Evolutionary conservation across 2,888 invertebrate species (phyloP), one percentile per base, ranked within the genome.

Genomic region (Agelastica alni): DNA sequence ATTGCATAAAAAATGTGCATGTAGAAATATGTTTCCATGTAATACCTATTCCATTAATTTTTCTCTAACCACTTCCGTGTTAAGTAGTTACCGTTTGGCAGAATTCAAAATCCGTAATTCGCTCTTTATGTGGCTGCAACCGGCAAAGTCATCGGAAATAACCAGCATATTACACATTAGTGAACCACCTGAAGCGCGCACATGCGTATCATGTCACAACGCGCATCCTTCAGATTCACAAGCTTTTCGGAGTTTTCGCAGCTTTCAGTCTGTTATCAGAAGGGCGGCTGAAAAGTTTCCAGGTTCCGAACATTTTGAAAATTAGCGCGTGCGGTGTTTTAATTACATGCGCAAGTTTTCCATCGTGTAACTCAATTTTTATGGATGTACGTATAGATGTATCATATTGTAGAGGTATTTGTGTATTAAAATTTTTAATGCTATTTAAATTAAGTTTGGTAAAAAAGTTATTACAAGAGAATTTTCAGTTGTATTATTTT

Each of bases 151-250:
- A 32, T 18, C 31, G 46, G 46, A 53, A 47, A 51, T 44, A 51
- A 36, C 36, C 22, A 10, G 42, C 46, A 47, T 49, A 49, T 44
- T 48, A 43, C 37, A 48, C 18, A 47, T 51, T 45, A 56, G 51
- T 53, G 58, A 65, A 63, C 64, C 65, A 65, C 64, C 64, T 64
- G 65, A 61, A 59, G 63, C 57, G 53, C 48, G 57, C 51, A 55
- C 62, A 58, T 64, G 65, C 62, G 63, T 63, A n/a, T 4, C 10
- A 12, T 20, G n/a, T 6, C 6, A 6, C 26, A 26, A 1, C 46
- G 36, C 28, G 37, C 16, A 20, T 39, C 31, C 37, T 12, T n/a
- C 46, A 12, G 14, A 7, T 16, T 17, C 41, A 41, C 51, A 31
- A 51, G 42, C 47, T 47, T 43, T 47, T 20, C 44, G 17, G 39